Evolutionary conservation across 1,140 invertebrate genomes (phyloP).

Genomic region (Drosophila navojoa): DNA sequence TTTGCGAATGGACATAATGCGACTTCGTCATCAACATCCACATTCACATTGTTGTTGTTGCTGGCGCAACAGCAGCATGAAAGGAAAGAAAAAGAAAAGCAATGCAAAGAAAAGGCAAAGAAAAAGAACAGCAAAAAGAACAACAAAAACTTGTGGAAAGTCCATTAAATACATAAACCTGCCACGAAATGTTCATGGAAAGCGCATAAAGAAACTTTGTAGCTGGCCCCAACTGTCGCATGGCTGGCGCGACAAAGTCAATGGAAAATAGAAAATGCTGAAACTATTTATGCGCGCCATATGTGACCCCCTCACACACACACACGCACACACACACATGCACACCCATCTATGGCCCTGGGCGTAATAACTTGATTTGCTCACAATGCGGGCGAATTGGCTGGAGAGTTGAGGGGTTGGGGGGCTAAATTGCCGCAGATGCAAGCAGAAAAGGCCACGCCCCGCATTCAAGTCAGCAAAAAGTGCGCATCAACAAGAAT

Average conservation of each 20-base stretch:
- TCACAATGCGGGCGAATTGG: conserved; percentile 62
- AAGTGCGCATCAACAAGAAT: conserved; percentile 24
- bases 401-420: background rate
- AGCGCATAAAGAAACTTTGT: conserved; percentile 81
- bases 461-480: conserved; percentile 52
- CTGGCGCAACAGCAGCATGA: conserved; percentile 2
- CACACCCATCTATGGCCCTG: conserved; percentile 3
- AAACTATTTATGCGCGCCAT: conserved; percentile 77
- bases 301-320: conserved; percentile 61
- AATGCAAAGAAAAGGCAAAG: background rate
- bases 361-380: conserved; percentile 78
- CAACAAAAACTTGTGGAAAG: conserved; percentile 70
- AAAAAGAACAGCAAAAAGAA: conserved; percentile 7
- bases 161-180: conserved; percentile 83
- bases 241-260: conserved; percentile 49
- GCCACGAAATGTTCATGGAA: conserved; percentile 82
- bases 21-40: conserved; percentile 44
- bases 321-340: conserved; percentile 12
- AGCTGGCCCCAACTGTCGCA: conserved; percentile 24
- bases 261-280: conserved; percentile 59
- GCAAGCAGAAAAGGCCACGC: conserved; percentile 60
- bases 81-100: conserved; percentile 18
- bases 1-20: conserved; percentile 76
- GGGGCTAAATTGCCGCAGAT: conserved; percentile 58
- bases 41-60: conserved; percentile 13